These are phyloP conservation scores for Bellardia bayeri DNA, from an alignment of 2,888 invertebrate genomes.

Conservation along the genomic window DNA sequence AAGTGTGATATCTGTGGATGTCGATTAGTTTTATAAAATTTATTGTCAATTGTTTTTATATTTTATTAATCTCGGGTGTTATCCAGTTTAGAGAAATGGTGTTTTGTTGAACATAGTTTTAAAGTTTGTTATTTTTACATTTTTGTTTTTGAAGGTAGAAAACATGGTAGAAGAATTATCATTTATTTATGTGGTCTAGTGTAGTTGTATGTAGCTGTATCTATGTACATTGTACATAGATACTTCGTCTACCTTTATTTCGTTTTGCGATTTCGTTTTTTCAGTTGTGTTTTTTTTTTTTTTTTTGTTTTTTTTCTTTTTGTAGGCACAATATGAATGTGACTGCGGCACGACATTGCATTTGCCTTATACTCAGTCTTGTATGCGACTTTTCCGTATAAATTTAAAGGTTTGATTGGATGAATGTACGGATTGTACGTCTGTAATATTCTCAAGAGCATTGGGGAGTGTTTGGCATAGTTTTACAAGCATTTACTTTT, in stretches of 20 bases:
- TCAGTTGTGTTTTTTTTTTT: background rate
- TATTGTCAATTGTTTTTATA: too few relatives aligned
- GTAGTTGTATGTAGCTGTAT: background rate
- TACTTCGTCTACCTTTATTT: background rate
- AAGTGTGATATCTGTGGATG: too few relatives aligned
- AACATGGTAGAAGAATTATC: background rate
- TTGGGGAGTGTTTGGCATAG: slow-evolving; percentile 32
- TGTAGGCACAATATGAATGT: slow-evolving; percentile 36
- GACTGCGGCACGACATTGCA: slow-evolving; percentile 21
- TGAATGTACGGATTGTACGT: background rate
- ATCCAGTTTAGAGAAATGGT: background rate
- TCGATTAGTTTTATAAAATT: too few relatives aligned
- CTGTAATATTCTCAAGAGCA: slow-evolving; percentile 19
- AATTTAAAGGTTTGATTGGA: background rate
- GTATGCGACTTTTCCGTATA: slow-evolving; percentile 21
- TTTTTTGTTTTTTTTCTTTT: background rate
- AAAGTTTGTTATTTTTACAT: background rate
- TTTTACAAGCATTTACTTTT: slow-evolving; percentile 30
- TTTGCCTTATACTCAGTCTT: slow-evolving; percentile 6
- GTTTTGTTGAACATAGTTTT: background rate
- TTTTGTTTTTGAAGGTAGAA: background rate
- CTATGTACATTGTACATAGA: background rate
- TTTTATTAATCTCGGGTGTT: too few relatives aligned
- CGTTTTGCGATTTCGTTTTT: background rate
- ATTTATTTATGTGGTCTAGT: slow-evolving; percentile 11